Evolutionary conservation across 1,140 invertebrate species (phyloP).

Genomic region (Telenomus remus): DNA sequence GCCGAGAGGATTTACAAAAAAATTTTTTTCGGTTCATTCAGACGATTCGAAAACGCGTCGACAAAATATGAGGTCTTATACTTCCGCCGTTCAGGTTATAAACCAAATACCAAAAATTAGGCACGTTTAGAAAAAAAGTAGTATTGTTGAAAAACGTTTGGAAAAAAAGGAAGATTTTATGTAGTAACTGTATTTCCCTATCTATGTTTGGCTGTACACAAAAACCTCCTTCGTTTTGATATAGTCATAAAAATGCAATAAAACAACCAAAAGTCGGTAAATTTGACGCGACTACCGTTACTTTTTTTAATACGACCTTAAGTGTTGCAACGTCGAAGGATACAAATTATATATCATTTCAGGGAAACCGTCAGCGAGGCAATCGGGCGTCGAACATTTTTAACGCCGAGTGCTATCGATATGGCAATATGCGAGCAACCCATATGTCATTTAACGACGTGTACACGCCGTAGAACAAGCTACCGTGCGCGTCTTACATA

Average conservation of each 20-base stretch:
- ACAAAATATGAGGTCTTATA: no score
- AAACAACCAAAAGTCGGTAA: slow-evolving; percentile 40
- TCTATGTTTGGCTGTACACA: not conserved
- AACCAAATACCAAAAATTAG: no score
- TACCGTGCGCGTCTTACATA: slow-evolving; percentile 32
- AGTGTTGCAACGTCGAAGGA: slow-evolving; percentile 22
- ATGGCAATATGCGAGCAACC: slow-evolving; percentile 23
- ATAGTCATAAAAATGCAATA: slow-evolving; percentile 35
- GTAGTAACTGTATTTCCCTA: not conserved
- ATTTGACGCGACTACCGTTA: slow-evolving; percentile 29
- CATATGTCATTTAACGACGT: slow-evolving; percentile 46
- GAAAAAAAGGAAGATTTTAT: not conserved
- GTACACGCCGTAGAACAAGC: slow-evolving; percentile 26
- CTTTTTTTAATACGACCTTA: slow-evolving; percentile 30
- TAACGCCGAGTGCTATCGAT: slow-evolving; percentile 15
- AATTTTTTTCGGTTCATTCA: no score
- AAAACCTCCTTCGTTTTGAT: slow-evolving; percentile 14
- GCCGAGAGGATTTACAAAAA: not conserved
- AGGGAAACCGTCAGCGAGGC: slow-evolving; percentile 13
- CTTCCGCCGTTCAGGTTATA: no score
- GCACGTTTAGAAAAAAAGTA: no score
- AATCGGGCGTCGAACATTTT: slow-evolving; percentile 30
- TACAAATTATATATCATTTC: slow-evolving; percentile 30
- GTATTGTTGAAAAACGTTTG: no score
- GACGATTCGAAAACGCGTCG: no score